Conservation (phyloP, 2,113 vertebrate genomes). For the Phoxinus phoxinus region DNA sequence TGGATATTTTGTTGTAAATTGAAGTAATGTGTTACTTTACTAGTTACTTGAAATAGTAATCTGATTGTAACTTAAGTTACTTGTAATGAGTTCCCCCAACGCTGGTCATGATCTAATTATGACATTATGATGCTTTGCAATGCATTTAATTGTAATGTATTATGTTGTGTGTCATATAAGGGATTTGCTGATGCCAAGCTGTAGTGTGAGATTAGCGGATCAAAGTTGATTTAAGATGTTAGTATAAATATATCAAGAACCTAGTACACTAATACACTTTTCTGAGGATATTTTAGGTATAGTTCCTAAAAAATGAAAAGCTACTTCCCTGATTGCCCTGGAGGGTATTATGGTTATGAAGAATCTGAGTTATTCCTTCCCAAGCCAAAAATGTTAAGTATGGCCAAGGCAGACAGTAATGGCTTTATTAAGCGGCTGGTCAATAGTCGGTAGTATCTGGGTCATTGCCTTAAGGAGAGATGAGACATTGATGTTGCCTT, state of each 20-base stretch:
- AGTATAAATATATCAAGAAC: neutral
- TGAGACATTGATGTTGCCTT: slow-evolving; percentile 15
- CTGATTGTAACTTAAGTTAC: too few species aligned
- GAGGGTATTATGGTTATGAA: neutral
- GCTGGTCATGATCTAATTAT: neutral
- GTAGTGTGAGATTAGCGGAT: neutral
- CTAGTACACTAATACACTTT: neutral
- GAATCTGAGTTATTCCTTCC: neutral
- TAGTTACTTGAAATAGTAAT: too few species aligned
- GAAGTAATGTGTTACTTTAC: too few species aligned
- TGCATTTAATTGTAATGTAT: neutral
- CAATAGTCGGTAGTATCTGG: neutral
- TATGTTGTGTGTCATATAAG: neutral
- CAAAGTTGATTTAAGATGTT: neutral
- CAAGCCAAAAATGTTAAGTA: neutral
- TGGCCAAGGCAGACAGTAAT: neutral
- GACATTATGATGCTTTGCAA: neutral
- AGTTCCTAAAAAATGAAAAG: neutral
- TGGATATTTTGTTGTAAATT: too few species aligned
- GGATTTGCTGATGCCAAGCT: neutral
- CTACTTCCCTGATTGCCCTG: neutral
- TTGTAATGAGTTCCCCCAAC: too few species aligned
- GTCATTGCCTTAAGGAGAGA: slow-evolving; percentile 1
- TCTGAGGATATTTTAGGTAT: neutral
- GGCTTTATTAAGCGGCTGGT: slow-evolving; percentile 25